Conservation (phyloP, 2,888 invertebrate species). For the Mantis religiosa region DNA sequence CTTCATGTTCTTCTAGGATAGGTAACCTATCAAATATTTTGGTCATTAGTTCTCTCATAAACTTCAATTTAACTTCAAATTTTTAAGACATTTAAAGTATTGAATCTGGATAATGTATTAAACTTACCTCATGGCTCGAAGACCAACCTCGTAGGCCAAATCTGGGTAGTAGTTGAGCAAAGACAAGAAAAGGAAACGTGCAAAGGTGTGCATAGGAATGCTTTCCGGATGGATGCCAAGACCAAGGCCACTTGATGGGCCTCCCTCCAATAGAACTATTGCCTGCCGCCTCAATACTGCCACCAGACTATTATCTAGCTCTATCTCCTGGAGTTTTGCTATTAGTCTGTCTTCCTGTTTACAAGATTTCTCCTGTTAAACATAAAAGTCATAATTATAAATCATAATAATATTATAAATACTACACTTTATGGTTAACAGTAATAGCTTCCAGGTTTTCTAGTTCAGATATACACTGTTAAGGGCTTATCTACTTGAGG, state of each 20-base stretch:
- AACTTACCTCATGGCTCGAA: slow-evolving; percentile 65
- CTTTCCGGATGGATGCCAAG: slow-evolving; percentile 74
- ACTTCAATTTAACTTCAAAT: not conserved
- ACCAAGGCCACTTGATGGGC: slow-evolving; percentile 71
- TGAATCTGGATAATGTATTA: not conserved
- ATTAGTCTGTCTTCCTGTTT: slow-evolving; percentile 76
- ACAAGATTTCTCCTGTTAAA: slow-evolving; percentile 56
- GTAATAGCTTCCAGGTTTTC: too few species aligned
- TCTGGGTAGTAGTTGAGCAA: slow-evolving; percentile 71
- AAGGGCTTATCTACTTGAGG: too few species aligned
- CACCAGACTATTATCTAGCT: slow-evolving; percentile 66
- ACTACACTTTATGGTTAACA: too few species aligned
- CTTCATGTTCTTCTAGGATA: slow-evolving; percentile 68
- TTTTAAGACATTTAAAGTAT: too few species aligned
- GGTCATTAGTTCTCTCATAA: not conserved
- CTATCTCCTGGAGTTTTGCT: slow-evolving; percentile 69
- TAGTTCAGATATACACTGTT: too few species aligned
- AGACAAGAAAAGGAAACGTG: slow-evolving; percentile 72
- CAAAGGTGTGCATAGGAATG: slow-evolving; percentile 81
- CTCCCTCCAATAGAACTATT: slow-evolving; percentile 66
- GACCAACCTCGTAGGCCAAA: slow-evolving; percentile 72
- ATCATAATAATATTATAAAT: too few species aligned
- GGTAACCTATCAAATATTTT: slow-evolving; percentile 48
- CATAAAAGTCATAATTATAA: not conserved
- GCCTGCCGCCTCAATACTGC: slow-evolving; percentile 66